A percentile compares a stretch with the other conserved stretches of the same genome.
Conservation (phyloP, 2,888 invertebrate species). For the Chaetogeoica ovagalla region DNA sequence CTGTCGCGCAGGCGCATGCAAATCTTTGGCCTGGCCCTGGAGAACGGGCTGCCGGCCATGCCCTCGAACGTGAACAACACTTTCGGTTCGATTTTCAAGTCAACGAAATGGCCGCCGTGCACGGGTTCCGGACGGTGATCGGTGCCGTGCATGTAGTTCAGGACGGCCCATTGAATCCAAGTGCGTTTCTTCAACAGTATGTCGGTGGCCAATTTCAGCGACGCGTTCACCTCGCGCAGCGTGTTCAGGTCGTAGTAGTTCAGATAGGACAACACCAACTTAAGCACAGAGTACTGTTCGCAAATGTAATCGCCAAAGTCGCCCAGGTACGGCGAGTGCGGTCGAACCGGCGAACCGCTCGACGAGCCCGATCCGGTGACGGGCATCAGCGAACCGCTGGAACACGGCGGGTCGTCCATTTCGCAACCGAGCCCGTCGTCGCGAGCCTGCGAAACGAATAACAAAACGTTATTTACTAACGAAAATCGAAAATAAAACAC, state of each 20-base stretch:
- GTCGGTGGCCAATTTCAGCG: background rate
- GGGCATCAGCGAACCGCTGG: too few relatives aligned
- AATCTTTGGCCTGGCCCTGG: constrained; percentile 25
- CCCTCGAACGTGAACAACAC: constrained; percentile 32
- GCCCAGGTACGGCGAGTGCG: background rate
- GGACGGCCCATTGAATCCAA: constrained; percentile 1
- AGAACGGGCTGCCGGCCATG: constrained; percentile 13
- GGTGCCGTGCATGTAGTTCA: constrained; percentile 5
- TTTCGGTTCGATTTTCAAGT: constrained; percentile 35
- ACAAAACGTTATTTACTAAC: too few relatives aligned
- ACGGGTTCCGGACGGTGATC: background rate
- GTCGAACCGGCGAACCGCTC: too few relatives aligned
- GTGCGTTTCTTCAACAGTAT: constrained; percentile 19
- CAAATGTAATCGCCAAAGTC: constrained; percentile 26
- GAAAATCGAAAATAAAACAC: too few relatives aligned
- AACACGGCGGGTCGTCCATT: too few relatives aligned
- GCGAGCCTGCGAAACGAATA: too few relatives aligned
- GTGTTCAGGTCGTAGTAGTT: constrained; percentile 30
- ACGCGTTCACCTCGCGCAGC: constrained; percentile 2
- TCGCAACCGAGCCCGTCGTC: too few relatives aligned
- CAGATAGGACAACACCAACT: constrained; percentile 22
- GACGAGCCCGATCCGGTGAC: too few relatives aligned
- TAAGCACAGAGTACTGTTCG: constrained; percentile 23
- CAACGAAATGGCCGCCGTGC: constrained; percentile 1
- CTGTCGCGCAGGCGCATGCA: constrained; percentile 11